Evolutionary conservation across 1,140 invertebrate genomes (phyloP), one percentile per base, ranked within the genome.

Genomic region (Aphidius gifuensis): DNA sequence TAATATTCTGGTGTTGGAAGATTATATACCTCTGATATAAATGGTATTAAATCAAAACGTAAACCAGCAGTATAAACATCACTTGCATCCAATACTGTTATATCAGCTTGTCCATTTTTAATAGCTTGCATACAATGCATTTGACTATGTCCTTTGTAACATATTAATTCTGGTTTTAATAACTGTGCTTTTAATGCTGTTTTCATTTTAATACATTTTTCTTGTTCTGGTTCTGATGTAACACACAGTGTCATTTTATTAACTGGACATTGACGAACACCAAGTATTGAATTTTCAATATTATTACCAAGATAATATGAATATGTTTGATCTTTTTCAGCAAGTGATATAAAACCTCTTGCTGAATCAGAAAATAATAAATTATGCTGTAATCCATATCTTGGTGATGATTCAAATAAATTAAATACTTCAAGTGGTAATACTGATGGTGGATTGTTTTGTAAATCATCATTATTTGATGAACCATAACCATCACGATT

Each of bases 151-250:
- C 86, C 93, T 74, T 90, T 91, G 66, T 92, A 86, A 76, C 96
- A 98, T 44, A 87, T 83, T 71, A 99, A 84, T 72, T 93, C 88
- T 1, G 97, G 97, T 69, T 94, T 92, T 9, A 99, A 79, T 5
- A 92, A 84, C 74, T 92, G 93, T 16, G 90, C 94, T 80, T 90
- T 92, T 60, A 94, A 78, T 38, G 94, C 94, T 47, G 86, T 90
- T 90, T 87, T 92, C 96, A 99, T 98, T 78, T 92, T 92, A 43
- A 92, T 79, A 77, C 96, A 99, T 82, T 99, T 99, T 39, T 90
- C 87, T 78, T 92, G 85, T 80, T 98, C 96, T 0, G 87, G 84
- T 53, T 93, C 87, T 1, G 95, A 97, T 2, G 94, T 95, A 6
- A 98, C 91, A 77, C 96, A 98, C 6, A 97, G 71, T 1, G 85